Base-by-base conservation (phyloP, 2,888 invertebrate species). In the Diarsia brunnea region DNA sequence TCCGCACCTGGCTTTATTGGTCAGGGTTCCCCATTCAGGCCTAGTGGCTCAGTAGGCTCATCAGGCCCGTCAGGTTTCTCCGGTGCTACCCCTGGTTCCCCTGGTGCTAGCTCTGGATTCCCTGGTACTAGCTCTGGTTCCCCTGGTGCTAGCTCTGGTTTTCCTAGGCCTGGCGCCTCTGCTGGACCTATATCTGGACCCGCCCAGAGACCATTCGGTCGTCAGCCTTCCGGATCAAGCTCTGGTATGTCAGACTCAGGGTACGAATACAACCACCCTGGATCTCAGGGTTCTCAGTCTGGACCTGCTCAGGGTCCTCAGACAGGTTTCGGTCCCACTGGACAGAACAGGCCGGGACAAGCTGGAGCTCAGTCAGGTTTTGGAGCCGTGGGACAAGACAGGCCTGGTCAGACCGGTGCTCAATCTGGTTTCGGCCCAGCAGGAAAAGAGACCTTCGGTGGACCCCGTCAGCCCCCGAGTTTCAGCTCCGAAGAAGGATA, bases 401-500 rank as follows among this genome's bases (percentile, higher is more conserved):
- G 63, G n/a, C 84, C 87, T 12, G 64, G 66, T 10, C 84, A 86
- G 45, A 19, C 51, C 14, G 65, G 65, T 12, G 27, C 83, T 24
- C 88, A 87, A 72, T 65, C 80, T 27, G 79, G 79, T 21, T 84
- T 85, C 64, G 84, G 84, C 4, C 63, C 86, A 51, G 70, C 81
- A 49, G 79, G 81, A 64, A 87, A 87, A 55, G 71, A 61, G 73
- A 85, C 81, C 74, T 96, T 96, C 69, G 92, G 92, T 72, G 95
- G 93, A 55, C 94, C 96, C n/a, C 93, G 95, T 31, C 95, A 95
- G 69, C 96, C 95, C 3, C 95, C 96, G 0, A 96, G 95, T 87
- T 96, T 95, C 90, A 94, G 91, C 83, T 89, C 93, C 63, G 93
- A 95, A 81, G 95, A 95, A 88, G 96, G 96, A 69, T 96, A 96